Base-by-base conservation (phyloP, 2,113 vertebrate species). In the Falcunculus frontatus region DNA sequence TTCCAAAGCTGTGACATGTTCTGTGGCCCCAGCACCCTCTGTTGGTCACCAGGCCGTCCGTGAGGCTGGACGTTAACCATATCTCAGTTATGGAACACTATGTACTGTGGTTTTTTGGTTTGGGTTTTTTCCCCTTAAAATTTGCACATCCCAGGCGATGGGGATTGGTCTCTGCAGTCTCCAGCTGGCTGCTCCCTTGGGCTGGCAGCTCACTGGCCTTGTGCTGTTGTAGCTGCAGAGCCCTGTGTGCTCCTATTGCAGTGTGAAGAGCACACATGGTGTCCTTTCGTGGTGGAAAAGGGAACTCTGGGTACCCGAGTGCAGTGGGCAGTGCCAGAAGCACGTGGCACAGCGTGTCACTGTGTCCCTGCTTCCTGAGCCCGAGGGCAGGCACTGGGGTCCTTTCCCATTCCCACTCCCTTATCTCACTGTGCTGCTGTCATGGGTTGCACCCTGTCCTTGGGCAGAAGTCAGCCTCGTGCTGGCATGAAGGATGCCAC, bases 1-100 rank as follows among this genome's bases (percentile, higher is more conserved):
- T 72, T 49, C 92, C 90, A 89, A 94, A 96, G 95, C 93, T 89
- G 76, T 87, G 95, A 91, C 80, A 39, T 56, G 26, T 49, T 86
- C 87, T 3, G 26, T 68, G 80, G 41, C 89, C 63, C 57, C 72
- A 65, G 72, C 93, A 59, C 47, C 30, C 65, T 44, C 52, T 80
- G 59, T 29, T 53, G 73, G 46, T 78, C 5, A 8, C 76, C 62
- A 62, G 35, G 37, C 77, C 55, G n/a, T 95, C 82, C 55, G 0
- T 68, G 49, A 85, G 91, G 56, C 69, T 35, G 60, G 80, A 50
- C 35, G 1, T 68, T 8, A 37, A 83, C 70, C 84, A 65, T 82
- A 79, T 96, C 92, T 93, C 86, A 56, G 20, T 75, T 89, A n/a
- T 2, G 29, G 73, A 79, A 62, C 4, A n/a, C 87, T 63, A 7